These are phyloP conservation scores for Strix aluco DNA, from an alignment of 2,113 vertebrate species.

Conservation along the genomic window DNA sequence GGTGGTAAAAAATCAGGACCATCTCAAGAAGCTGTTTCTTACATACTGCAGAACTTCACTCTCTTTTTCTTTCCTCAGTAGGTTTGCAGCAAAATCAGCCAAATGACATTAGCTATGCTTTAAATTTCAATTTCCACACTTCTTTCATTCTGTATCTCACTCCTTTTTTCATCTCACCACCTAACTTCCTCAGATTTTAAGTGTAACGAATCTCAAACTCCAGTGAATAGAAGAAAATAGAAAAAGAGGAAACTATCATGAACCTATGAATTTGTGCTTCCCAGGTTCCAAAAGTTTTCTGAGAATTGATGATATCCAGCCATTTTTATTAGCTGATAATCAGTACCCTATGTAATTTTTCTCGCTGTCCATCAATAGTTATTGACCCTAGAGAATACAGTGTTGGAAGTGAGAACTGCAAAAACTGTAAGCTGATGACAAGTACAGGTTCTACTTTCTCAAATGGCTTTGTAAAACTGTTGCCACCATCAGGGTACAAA, in stretches of 20 bases:
- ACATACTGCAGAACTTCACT: not conserved
- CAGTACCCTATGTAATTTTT: accelerated
- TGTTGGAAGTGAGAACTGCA: not conserved
- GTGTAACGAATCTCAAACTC: slow-evolving; percentile 23
- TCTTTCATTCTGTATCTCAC: slow-evolving; percentile 11
- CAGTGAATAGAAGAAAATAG: not conserved
- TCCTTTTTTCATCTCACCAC: slow-evolving; percentile 53
- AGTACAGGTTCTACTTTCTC: not conserved
- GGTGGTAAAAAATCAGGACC: not conserved
- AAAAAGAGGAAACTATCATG: not conserved
- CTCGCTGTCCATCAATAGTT: not conserved
- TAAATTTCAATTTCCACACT: slow-evolving; percentile 63
- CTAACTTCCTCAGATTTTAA: slow-evolving; percentile 42
- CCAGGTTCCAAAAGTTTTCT: not conserved
- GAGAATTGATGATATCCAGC: not conserved
- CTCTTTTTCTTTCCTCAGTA: not conserved
- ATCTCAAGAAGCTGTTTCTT: not conserved
- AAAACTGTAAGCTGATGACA: not conserved
- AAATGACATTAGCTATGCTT: slow-evolving; percentile 65
- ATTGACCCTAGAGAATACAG: not conserved
- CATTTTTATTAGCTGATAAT: not conserved
- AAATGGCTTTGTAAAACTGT: not conserved
- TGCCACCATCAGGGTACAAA: not conserved
- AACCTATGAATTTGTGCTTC: not conserved
- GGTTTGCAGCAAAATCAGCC: slow-evolving; percentile 44